phyloP scores from a whole-genome alignment of 2,113 vertebrate species.

The Oncorhynchus mykiss region DNA sequence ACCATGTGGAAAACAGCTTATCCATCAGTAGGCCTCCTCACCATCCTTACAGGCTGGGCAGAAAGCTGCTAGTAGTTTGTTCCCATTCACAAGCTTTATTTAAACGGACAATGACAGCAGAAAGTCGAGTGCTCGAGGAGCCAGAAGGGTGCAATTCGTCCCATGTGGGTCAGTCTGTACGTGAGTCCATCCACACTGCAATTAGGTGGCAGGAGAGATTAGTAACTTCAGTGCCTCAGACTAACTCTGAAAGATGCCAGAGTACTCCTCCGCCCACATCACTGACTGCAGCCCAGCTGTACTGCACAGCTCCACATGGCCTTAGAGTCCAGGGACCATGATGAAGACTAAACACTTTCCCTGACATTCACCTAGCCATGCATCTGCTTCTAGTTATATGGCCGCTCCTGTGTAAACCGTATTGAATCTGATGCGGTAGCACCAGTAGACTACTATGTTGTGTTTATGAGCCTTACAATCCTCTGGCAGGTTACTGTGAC shows the following conservation, averaged over 20 bases:
- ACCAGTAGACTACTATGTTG: conserved; percentile 28
- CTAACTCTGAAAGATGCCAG: conserved; percentile 23
- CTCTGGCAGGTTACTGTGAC: conserved; percentile 37
- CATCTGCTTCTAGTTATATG: conserved; percentile 50
- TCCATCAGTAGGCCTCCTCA: conserved; percentile 47
- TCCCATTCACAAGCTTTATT: conserved; percentile 35
- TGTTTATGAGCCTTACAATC: conserved; percentile 38
- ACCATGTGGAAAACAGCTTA: conserved; percentile 63
- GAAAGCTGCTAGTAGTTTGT: conserved; percentile 17
- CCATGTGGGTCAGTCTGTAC: too few species aligned
- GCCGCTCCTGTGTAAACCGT: conserved; percentile 26
- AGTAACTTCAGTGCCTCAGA: background rate
- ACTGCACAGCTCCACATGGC: background rate
- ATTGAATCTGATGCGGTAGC: conserved; percentile 47
- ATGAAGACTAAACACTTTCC: conserved; percentile 31
- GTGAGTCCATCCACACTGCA: background rate
- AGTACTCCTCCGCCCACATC: background rate
- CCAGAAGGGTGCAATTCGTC: conserved; percentile 2
- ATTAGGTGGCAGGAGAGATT: background rate
- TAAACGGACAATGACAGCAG: background rate
- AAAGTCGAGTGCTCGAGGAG: conserved; percentile 20
- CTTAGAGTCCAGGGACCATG: conserved; percentile 37
- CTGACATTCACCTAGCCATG: conserved; percentile 1
- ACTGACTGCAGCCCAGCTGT: background rate
- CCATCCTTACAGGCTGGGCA: conserved; percentile 44